phyloP scores from a whole-genome alignment of 2,113 vertebrate species.

The Peromyscus leucopus region DNA sequence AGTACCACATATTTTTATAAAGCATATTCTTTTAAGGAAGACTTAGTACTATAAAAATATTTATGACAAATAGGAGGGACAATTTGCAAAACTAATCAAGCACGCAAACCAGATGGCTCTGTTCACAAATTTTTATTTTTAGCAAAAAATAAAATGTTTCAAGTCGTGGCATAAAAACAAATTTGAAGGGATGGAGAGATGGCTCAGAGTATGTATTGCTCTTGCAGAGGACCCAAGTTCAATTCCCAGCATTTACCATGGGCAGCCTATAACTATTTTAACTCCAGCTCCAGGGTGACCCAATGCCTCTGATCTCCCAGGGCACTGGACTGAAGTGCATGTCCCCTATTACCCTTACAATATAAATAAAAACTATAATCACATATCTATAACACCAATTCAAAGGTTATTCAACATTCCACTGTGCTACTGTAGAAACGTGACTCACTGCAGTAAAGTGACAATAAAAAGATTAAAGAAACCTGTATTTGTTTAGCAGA shows the following conservation, averaged over 20 bases:
- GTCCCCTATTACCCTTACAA: neutral
- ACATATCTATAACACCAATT: slow-evolving; percentile 9
- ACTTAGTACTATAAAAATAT: slow-evolving; percentile 11
- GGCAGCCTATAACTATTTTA: neutral
- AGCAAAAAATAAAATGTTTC: slow-evolving; percentile 47
- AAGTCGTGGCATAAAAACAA: slow-evolving; percentile 43
- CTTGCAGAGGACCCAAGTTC: neutral
- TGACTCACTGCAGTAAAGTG: neutral
- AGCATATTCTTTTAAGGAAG: slow-evolving; percentile 10
- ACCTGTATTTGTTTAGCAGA: neutral
- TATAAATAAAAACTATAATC: neutral
- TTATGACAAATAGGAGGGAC: neutral
- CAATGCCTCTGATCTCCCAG: too few relatives aligned
- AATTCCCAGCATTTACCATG: neutral
- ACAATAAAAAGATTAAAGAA: neutral
- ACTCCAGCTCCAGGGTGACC: neutral
- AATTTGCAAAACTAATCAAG: slow-evolving; percentile 15
- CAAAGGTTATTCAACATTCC: neutral
- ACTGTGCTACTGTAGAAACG: neutral
- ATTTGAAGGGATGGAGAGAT: neutral
- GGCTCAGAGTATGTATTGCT: neutral
- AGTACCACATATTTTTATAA: slow-evolving; percentile 10
- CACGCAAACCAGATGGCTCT: slow-evolving; percentile 40
- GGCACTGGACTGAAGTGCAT: too few relatives aligned
- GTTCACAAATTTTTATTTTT: slow-evolving; percentile 49